These are phyloP conservation scores for Liparis tanakae DNA, from an alignment of 2,797 vertebrate genomes.

Conservation along the genomic window DNA sequence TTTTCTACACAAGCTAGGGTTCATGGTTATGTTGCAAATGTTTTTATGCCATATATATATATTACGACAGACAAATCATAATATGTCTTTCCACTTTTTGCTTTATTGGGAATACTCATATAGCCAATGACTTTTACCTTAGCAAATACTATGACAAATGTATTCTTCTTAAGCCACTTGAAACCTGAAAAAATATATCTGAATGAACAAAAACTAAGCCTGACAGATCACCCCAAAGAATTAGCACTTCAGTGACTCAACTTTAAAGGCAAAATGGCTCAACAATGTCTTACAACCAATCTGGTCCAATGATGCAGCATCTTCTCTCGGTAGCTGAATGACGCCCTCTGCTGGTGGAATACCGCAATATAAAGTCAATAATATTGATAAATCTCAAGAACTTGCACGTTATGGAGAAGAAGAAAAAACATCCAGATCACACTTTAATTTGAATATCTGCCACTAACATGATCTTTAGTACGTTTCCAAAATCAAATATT, in stretches of 20 bases:
- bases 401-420: not conserved
- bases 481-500: not conserved
- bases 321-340: conserved; percentile 17
- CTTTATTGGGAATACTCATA: not conserved
- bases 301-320: conserved; percentile 4
- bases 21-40: not conserved
- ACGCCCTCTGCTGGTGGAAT: conserved; percentile 64
- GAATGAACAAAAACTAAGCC: not conserved
- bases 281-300: not conserved
- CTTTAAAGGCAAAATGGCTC: not conserved
- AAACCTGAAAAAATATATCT: not conserved
- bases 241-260: not conserved
- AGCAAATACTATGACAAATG: not conserved
- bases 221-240: not conserved
- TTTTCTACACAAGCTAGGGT: not conserved
- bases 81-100: not conserved
- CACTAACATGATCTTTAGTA: not conserved
- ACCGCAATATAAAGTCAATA: conserved; percentile 12
- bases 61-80: not conserved
- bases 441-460: conserved; percentile 1
- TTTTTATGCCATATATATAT: not conserved
- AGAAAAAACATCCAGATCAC: not conserved
- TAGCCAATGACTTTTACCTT: not conserved
- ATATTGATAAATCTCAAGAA: not conserved
- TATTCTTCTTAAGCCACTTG: not conserved